phyloP scores from a whole-genome alignment of 2,113 vertebrate genomes.

The Orycteropus afer region DNA sequence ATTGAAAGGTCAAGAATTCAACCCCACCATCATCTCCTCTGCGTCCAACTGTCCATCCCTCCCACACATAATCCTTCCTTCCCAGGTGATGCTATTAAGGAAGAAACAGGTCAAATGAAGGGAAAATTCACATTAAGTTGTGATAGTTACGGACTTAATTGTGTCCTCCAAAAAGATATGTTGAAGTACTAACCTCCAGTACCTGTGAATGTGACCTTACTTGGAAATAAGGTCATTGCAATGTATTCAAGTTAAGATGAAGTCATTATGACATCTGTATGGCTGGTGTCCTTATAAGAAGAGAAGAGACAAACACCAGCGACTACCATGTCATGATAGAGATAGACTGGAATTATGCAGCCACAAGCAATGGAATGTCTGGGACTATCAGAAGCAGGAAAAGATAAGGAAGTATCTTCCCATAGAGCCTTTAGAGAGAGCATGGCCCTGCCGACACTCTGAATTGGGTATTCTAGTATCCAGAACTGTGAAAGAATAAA shows the following conservation, averaged over 20 bases:
- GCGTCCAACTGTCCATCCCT: background rate
- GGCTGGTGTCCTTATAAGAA: background rate
- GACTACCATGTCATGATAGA: background rate
- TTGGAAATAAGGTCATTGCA: background rate
- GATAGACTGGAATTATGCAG: background rate
- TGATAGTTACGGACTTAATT: background rate
- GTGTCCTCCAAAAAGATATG: background rate
- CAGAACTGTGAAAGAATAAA: background rate
- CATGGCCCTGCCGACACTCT: background rate
- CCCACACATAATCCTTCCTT: background rate
- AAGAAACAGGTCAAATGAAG: slow-evolving; percentile 29
- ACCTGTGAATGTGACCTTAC: background rate
- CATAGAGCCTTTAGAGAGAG: background rate
- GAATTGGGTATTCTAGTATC: background rate
- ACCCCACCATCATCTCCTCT: background rate
- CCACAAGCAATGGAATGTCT: background rate
- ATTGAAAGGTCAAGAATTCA: background rate
- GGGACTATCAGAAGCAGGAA: no score
- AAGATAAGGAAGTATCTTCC: background rate
- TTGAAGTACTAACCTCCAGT: background rate
- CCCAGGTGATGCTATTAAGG: background rate
- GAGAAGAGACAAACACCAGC: background rate
- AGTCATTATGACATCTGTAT: background rate
- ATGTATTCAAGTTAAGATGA: background rate
- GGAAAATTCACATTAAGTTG: background rate